Conservation (phyloP, 1,140 invertebrate genomes). For the Papilio polyxenes region DNA sequence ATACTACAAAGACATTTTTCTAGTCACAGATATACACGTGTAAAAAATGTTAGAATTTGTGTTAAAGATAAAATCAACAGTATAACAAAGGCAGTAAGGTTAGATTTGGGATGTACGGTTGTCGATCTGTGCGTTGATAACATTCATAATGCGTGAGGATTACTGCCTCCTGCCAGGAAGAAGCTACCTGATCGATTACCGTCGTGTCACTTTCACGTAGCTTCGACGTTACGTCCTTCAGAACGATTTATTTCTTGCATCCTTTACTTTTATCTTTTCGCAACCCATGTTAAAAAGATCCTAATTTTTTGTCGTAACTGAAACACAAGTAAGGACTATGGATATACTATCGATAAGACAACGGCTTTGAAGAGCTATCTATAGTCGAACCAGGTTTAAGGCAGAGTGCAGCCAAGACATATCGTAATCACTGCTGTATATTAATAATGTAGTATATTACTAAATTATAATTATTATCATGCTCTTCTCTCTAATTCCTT, state of each 20-base stretch:
- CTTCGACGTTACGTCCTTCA: background rate
- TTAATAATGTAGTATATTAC: no score
- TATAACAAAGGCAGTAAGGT: background rate
- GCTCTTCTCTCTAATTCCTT: background rate
- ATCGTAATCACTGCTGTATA: background rate
- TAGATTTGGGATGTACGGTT: background rate
- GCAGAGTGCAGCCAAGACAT: background rate
- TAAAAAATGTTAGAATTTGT: background rate
- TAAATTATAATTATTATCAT: no score
- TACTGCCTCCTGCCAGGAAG: background rate
- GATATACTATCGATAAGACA: no score
- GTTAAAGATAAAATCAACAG: background rate
- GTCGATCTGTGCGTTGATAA: background rate
- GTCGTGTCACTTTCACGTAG: background rate
- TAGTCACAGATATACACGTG: background rate
- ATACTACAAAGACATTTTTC: background rate
- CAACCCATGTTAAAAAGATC: background rate
- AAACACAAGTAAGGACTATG: background rate
- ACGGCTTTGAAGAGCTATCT: background rate
- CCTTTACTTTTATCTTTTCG: background rate
- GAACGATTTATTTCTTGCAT: constrained; percentile 2
- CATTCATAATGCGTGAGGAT: constrained; percentile 7
- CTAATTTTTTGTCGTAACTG: background rate
- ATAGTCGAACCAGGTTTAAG: background rate
- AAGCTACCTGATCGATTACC: constrained; percentile 17